Percentiles rank a stretch among this genome's conserved stretches.
These are phyloP conservation scores for Stictocephala bisonia DNA, from an alignment of 2,888 invertebrate species.

Conservation along the genomic window DNA sequence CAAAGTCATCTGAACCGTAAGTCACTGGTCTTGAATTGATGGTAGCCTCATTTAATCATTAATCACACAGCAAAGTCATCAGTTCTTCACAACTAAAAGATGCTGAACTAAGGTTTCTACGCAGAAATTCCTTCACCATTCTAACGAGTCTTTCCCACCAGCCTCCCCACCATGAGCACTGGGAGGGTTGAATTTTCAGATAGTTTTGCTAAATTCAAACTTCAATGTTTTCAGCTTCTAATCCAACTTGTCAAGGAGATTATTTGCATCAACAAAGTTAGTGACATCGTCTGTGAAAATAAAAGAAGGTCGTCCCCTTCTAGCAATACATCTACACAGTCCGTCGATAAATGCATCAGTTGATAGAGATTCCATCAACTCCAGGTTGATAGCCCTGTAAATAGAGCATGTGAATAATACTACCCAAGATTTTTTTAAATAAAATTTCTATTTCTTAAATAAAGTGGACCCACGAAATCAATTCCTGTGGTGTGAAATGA, in stretches of 20 bases:
- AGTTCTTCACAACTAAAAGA: slow-evolving; percentile 41
- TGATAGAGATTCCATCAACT: slow-evolving; percentile 60
- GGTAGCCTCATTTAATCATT: slow-evolving; percentile 11
- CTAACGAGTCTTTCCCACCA: slow-evolving; percentile 62
- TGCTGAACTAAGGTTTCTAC: slow-evolving; percentile 33
- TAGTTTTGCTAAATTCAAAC: slow-evolving; percentile 52
- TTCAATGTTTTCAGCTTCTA: too few species aligned
- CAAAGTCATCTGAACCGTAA: slow-evolving; percentile 27
- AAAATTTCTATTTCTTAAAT: slow-evolving; percentile 54
- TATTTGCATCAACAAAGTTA: slow-evolving; percentile 62
- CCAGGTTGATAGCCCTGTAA: slow-evolving; percentile 63
- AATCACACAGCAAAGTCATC: slow-evolving; percentile 39
- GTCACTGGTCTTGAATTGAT: slow-evolving; percentile 45
- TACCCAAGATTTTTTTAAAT: slow-evolving; percentile 62
- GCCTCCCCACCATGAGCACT: background rate
- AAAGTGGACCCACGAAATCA: slow-evolving; percentile 63
- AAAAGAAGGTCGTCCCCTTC: slow-evolving; percentile 59
- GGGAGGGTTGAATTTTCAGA: slow-evolving; percentile 61
- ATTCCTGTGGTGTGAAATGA: too few species aligned
- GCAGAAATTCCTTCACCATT: slow-evolving; percentile 37
- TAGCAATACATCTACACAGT: slow-evolving; percentile 61
- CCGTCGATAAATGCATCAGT: slow-evolving; percentile 60
- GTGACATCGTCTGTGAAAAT: slow-evolving; percentile 64
- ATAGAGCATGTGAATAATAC: slow-evolving; percentile 63
- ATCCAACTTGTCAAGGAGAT: slow-evolving; percentile 67